Evolutionary conservation across 2,797 vertebrate species (phyloP), one percentile per base, ranked within the genome.

Genomic region (Sylvilagus floridanus): DNA sequence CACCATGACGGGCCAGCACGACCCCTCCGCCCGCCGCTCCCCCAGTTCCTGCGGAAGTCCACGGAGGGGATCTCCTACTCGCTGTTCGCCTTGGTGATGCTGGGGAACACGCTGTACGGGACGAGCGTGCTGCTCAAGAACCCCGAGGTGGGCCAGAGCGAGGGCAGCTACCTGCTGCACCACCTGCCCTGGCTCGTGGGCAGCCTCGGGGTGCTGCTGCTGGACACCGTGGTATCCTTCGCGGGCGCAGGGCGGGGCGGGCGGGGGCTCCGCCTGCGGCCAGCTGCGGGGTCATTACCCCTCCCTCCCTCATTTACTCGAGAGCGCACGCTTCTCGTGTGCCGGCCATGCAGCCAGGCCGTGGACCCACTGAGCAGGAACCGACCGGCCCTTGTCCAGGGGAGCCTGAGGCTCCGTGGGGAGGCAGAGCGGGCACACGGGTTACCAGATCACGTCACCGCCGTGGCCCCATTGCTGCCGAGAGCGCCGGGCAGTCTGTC

Each of bases 101-200:
- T 99, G 97, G 99, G 99, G 24, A 99, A 99, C 97, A 98, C 96
- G 0, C 97, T 98, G 0, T 99, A 99, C 0, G 99, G 99, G 5
- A 88, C 99, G 93, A 99, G 99, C 0, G 98, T 99, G 88, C 97
- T 99, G 5, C 96, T 99, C 95, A 99, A 99, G 97, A 99, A 99
- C 97, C 99, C 99, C 0, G 99, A 99, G 2, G 68, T 4, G 0
- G 98, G 98, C 22, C 98, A 99, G 88, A 96, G 97, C 0, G 98
- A 99, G 95, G 97, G 83, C 2, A 98, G 98, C 98, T 99, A 99
- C 92, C 0, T 99, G 9, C 30, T 99, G 91, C 99, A 99, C 95
- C 99, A 99, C 97, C 97, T 99, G 69, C 99, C 99, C 62, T 99
- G 99, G 99, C 98, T 99, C 26, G 97, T 99, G 12, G 99, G 99